A percentile compares a stretch with the other conserved stretches of the same genome.
Conservation (phyloP, 2,113 vertebrate species). For the Pelvicachromis taeniatus region DNA sequence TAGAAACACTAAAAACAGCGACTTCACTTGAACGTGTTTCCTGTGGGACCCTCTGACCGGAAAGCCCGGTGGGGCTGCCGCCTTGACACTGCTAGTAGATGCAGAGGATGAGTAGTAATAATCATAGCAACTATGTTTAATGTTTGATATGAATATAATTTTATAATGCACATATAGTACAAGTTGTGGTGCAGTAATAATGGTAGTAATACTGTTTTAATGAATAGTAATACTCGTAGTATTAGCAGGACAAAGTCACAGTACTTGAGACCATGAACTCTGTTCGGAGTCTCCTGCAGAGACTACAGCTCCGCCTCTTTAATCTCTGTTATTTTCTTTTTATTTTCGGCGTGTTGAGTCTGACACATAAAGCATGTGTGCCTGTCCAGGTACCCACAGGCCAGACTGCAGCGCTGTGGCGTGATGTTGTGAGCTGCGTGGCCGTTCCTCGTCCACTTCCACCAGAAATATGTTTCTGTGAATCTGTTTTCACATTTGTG, state of each 20-base stretch:
- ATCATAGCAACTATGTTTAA: background rate
- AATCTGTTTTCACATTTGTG: background rate
- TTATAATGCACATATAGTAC: too few relatives aligned
- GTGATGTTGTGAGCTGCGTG: background rate
- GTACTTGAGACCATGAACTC: too few relatives aligned
- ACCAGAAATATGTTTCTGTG: background rate
- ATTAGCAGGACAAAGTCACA: too few relatives aligned
- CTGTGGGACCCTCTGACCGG: accelerated
- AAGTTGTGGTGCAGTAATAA: too few relatives aligned
- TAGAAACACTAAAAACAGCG: background rate
- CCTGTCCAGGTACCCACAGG: accelerated
- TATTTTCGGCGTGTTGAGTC: background rate
- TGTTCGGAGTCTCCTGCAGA: too few relatives aligned
- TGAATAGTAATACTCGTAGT: too few relatives aligned
- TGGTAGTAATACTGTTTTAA: too few relatives aligned
- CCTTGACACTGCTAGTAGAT: background rate
- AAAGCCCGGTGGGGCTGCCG: background rate
- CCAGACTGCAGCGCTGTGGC: background rate
- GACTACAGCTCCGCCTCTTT: background rate
- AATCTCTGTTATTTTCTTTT: background rate
- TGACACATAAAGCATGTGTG: background rate
- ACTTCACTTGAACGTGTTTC: background rate
- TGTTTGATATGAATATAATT: background rate
- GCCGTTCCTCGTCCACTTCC: background rate
- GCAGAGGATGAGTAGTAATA: background rate